Evolutionary conservation across 2,797 vertebrate species (phyloP), one percentile per base, ranked within the genome.

Genomic region (Oceanodroma leucorhoa): DNA sequence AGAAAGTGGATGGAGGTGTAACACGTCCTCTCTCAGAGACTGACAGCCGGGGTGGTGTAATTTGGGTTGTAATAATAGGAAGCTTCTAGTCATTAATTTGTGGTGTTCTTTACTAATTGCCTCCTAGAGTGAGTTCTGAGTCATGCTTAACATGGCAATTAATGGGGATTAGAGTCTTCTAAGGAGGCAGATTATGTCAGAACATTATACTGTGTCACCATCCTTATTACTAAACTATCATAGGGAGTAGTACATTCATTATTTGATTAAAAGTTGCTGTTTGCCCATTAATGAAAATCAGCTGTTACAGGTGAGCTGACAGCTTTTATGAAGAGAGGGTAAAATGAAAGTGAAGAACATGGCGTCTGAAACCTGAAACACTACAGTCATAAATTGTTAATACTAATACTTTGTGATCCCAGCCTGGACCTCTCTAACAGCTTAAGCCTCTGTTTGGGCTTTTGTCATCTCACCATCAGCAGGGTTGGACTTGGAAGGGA

Each of bases 221-320:
- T 81, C 40, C n/a, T 89, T 83, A 78, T 53, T 57, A 53, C 24
- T 69, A 32, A 65, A 38, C 19, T 67, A 11, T 89, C 36, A 50
- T 7, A 30, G 36, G 45, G 20, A 90, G 61, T 13, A 91, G n/a
- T 75, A 36, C 10, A 38, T 71, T 83, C 15, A 29, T 65, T 64
- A 40, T 83, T 64, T 83, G 71, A 87, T 67, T 92, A 72, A 88
- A 95, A 86, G 38, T 87, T 93, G n/a, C 11, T 64, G n/a, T 95
- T 94, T 90, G 54, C n/a, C n/a, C 11, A 38, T 83, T 40, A 61
- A 48, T 55, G 69, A 90, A 80, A 71, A 91, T 67, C 16, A 61
- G 27, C 43, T 81, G 27, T 67, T 83, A 53, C 9, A 80, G 27
- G 41, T 70, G 36, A 84, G 4, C 6, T 62, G 71, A 23, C 43